Percentiles rank a stretch among this genome's conserved stretches.
Evolutionary conservation across 2,113 vertebrate species (phyloP).

Genomic region (Peromyscus polionotus): DNA sequence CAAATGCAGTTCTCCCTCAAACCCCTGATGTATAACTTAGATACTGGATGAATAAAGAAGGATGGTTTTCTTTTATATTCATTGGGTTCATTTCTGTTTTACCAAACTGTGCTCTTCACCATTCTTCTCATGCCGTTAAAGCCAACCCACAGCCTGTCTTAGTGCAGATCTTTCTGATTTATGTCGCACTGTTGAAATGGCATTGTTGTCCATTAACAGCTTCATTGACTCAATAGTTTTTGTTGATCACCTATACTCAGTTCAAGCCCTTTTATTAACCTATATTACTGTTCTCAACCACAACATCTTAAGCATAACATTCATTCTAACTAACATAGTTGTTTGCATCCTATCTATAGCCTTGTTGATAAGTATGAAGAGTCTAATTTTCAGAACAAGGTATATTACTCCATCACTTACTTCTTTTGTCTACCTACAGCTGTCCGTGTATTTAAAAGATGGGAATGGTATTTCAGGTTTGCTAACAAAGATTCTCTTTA

Average conservation of each 20-base stretch:
- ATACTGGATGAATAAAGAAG: background rate
- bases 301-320: background rate
- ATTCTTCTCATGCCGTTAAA: background rate
- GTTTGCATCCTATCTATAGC: background rate
- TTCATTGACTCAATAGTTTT: background rate
- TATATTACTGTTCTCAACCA: background rate
- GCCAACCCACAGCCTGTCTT: background rate
- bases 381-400: background rate
- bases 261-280: background rate
- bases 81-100: background rate
- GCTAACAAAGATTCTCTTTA: background rate
- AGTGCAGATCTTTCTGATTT: background rate
- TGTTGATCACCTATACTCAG: background rate
- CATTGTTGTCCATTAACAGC: background rate
- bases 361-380: background rate
- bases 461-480: background rate
- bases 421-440: background rate
- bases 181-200: background rate
- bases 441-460: background rate
- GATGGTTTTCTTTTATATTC: background rate
- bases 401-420: background rate
- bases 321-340: background rate
- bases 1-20: background rate
- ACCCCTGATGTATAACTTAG: background rate
- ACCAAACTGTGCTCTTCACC: background rate